Evolutionary conservation across 2,888 invertebrate species (phyloP), one percentile per base, ranked within the genome.

Genomic region (Noctua janthina): DNA sequence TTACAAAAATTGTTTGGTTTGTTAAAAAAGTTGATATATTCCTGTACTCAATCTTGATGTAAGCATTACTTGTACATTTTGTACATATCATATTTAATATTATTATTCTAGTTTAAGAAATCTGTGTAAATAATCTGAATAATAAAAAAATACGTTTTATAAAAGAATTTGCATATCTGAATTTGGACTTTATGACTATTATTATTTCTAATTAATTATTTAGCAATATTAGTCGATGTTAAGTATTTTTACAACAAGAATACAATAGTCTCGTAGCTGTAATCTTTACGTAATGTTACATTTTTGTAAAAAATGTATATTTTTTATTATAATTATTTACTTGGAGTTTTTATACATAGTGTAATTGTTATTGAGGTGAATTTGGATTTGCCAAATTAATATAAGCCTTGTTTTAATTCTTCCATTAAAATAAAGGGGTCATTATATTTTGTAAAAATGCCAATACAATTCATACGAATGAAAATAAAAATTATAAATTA

Each of bases 251-350:
- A 91, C 94, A 94, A 94, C 92, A 94, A 93, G 86, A 90, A 92
- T 90, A 90, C 90, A 91, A 92, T 94, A 94, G 94, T 93, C 92
- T 93, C 88, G 78, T 94, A 95, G 92, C 90, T 90, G 89, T 92
- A 91, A 87, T 93, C 91, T 92, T 91, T 88, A 89, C 92, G 93
- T 94, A 94, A 94, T 94, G 93, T 95, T 95, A 94, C 94, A 95
- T 95, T 95, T 94, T 94, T 96, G 96, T 96, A 96, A 95, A 96
- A 96, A 95, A 95, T 96, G 96, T 96, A 96, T 96, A 96, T 96
- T 96, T 86, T 96, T 95, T 95, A 94, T 95, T 94, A 95, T 95
- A 94, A 95, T 95, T 95, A 94, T 95, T 94, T 95, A 95, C 91
- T 93, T 94, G 92, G 93, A 93, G 93, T 94, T 94, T 90, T 92